These are phyloP conservation scores for Stenchaetothrips biformis DNA, from an alignment of 2,888 invertebrate species.

Conservation along the genomic window DNA sequence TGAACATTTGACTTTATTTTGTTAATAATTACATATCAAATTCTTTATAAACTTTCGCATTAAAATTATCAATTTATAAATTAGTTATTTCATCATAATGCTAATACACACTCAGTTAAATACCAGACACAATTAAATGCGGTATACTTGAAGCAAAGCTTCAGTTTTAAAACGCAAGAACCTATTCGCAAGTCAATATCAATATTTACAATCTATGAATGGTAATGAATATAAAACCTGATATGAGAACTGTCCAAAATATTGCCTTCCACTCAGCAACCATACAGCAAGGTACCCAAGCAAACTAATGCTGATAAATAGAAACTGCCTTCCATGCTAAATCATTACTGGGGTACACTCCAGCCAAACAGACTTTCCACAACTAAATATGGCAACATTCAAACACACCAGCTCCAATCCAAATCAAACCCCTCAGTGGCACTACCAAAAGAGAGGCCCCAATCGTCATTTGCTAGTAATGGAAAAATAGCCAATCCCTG, in stretches of 20 bases:
- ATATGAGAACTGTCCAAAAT: slow-evolving; percentile 23
- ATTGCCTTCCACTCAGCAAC: slow-evolving; percentile 12
- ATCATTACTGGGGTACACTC: slow-evolving; percentile 9
- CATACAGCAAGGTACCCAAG: slow-evolving; percentile 14
- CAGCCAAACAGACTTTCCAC: slow-evolving; percentile 8
- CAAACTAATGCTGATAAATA: slow-evolving; percentile 12
- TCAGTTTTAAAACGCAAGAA: neutral
- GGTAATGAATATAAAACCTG: slow-evolving; percentile 25
- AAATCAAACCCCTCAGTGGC: neutral
- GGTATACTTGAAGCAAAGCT: slow-evolving; percentile 19
- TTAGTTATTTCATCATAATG: slow-evolving; percentile 24
- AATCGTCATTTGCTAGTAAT: slow-evolving; percentile 2
- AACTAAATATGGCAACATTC: slow-evolving; percentile 23
- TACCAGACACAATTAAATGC: slow-evolving; percentile 18
- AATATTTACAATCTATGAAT: slow-evolving; percentile 18
- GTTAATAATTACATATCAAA: slow-evolving; percentile 25
- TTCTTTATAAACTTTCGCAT: slow-evolving; percentile 22
- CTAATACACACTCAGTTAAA: slow-evolving; percentile 22
- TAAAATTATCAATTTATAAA: slow-evolving; percentile 15
- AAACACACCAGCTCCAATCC: neutral
- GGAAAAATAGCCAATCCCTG: slow-evolving; percentile 24
- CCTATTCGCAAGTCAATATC: slow-evolving; percentile 11
- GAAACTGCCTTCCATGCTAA: slow-evolving; percentile 7
- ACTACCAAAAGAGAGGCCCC: neutral
- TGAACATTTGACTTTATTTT: slow-evolving; percentile 18